These are phyloP conservation scores for Drosophila mimica DNA, from an alignment of 2,888 invertebrate species.

Conservation along the genomic window DNA sequence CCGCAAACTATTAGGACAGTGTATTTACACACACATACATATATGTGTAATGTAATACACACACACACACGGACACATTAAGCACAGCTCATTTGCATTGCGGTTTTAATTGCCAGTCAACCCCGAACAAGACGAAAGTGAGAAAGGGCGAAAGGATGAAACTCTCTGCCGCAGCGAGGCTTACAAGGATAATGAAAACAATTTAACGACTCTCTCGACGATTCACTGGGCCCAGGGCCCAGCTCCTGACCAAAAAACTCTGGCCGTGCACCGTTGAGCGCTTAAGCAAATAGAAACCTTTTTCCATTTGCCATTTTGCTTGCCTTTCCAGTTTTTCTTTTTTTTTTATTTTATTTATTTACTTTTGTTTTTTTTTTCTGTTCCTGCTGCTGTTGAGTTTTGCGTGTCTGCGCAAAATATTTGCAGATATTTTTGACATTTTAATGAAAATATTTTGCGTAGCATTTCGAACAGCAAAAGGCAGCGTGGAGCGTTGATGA, in stretches of 20 bases:
- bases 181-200: slow-evolving; percentile 80
- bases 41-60: slow-evolving; percentile 4
- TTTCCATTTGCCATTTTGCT: slow-evolving; percentile 56
- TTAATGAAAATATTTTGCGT: slow-evolving; percentile 75
- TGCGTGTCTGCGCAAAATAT: slow-evolving; percentile 81
- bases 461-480: slow-evolving; percentile 52
- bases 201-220: slow-evolving; percentile 80
- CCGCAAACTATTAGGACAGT: slow-evolving; percentile 60
- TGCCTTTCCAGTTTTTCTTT: slow-evolving; percentile 26
- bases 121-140: slow-evolving; percentile 18
- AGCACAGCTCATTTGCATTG: slow-evolving; percentile 80
- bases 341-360: not conserved
- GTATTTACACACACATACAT: slow-evolving; percentile 13
- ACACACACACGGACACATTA: slow-evolving; percentile 50
- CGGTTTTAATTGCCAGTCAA: slow-evolving; percentile 74
- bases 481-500: slow-evolving; percentile 51
- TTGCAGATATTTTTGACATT: slow-evolving; percentile 73
- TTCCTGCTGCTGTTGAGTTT: slow-evolving; percentile 32
- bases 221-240: slow-evolving; percentile 34
- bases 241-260: slow-evolving; percentile 50
- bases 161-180: slow-evolving; percentile 45
- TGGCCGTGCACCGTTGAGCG: slow-evolving; percentile 45
- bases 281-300: slow-evolving; percentile 77
- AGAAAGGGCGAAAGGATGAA: slow-evolving; percentile 8
- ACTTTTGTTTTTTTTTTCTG: slow-evolving; percentile 1